These are phyloP conservation scores for Azemiops feae DNA, from an alignment of 2,113 vertebrate species.

Conservation along the genomic window DNA sequence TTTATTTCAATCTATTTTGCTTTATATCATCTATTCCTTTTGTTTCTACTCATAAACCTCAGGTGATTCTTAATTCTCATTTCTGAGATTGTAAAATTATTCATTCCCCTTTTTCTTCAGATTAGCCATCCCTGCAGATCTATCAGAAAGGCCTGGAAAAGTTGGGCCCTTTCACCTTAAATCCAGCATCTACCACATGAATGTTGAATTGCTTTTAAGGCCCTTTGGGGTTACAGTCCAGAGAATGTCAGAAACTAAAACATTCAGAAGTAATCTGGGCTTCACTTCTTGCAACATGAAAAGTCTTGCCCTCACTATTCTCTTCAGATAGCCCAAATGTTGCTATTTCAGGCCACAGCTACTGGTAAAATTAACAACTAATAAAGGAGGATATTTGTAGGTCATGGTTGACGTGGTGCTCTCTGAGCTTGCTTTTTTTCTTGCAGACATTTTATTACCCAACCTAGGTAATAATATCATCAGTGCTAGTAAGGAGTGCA, in stretches of 20 bases:
- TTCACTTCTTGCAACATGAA: background rate
- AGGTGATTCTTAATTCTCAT: background rate
- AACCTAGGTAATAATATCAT: too few relatives aligned
- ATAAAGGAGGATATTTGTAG: too few relatives aligned
- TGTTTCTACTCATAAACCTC: background rate
- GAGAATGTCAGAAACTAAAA: background rate
- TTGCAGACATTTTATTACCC: too few relatives aligned
- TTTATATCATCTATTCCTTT: background rate
- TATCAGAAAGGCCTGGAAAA: background rate
- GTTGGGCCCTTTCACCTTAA: background rate
- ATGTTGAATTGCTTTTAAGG: background rate
- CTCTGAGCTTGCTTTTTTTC: too few relatives aligned
- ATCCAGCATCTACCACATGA: background rate
- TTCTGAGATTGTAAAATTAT: background rate
- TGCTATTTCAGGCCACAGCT: background rate
- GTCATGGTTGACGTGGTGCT: too few relatives aligned
- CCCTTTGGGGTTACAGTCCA: background rate
- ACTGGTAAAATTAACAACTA: background rate
- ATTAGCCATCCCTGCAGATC: background rate
- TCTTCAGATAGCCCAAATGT: background rate
- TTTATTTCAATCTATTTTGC: background rate
- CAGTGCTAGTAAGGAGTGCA: too few relatives aligned
- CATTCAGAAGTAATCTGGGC: background rate
- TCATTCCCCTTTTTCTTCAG: background rate
- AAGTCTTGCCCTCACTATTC: background rate